Evolutionary conservation across 2,888 invertebrate species (phyloP), one percentile per base, ranked within the genome.

Genomic region (Agriopis marginaria): DNA sequence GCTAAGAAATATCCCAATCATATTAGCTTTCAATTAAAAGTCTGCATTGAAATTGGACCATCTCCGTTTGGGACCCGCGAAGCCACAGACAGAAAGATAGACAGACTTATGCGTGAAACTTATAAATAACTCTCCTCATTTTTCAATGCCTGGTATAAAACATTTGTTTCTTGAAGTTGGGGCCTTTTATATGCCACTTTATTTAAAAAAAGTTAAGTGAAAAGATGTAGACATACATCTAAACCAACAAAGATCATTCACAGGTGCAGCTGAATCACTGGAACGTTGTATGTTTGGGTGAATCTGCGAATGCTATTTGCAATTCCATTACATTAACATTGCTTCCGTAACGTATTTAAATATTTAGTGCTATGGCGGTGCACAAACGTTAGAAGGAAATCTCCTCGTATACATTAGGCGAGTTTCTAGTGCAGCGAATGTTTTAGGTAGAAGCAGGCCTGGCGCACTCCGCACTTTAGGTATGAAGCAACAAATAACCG

Each of bases 251-350:
- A 45, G 1, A 3, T 12, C n/a, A 32, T 45, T 47, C 7, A 7
- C 17, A 7, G 9, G 12, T 47, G n/a, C 42, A 12, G 10, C 14
- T 40, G 44, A 64, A 65, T 51, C 65, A 44, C 59, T 8, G 44
- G 42, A 64, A 49, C 44, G 17, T 32, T 50, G 59, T 60, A 56
- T 49, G 55, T 61, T 64, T 54, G 45, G 11, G 55, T 63, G 66
- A 71, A 73, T 76, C 70, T 70, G 56, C 63, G 75, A 60, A 75
- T 61, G 73, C 76, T 72, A 81, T 85, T 79, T 78, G 75, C 77
- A 80, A 83, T 83, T 84, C 84, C 82, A 84, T 85, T 82, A 83
- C 63, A 68, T 59, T 63, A 61, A 40, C 42, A 53, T 58, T 63
- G 72, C 74, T 76, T 77, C 74, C 71, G 77, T 69, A 64, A 72